A percentile compares a stretch with the other conserved stretches of the same genome.
Evolutionary conservation across 2,888 invertebrate genomes (phyloP).

Genomic region (Pyralis farinalis): DNA sequence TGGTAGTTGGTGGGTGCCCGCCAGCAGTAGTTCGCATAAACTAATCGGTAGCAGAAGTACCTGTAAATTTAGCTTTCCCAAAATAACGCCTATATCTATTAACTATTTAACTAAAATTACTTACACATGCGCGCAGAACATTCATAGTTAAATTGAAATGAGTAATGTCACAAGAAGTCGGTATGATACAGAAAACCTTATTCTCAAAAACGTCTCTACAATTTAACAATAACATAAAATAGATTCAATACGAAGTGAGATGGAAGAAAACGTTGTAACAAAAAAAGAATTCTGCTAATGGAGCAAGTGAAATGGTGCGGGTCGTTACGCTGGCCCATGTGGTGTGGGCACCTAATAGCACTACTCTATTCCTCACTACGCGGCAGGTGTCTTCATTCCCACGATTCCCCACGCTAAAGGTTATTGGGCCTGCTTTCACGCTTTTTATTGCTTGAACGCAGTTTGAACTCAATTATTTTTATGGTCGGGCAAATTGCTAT

Average conservation of each 20-base stretch:
- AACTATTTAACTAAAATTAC: too few relatives aligned
- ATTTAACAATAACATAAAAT: too few relatives aligned
- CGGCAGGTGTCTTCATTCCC: constrained; percentile 66
- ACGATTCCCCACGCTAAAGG: constrained; percentile 68
- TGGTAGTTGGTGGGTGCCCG: too few relatives aligned
- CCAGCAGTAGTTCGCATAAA: too few relatives aligned
- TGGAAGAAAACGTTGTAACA: constrained; percentile 23
- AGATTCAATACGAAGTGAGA: constrained; percentile 2
- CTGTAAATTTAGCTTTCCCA: too few relatives aligned
- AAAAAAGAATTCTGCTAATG: constrained; percentile 47
- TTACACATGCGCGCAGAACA: too few relatives aligned
- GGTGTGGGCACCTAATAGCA: constrained; percentile 66
- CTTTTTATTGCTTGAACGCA: constrained; percentile 79
- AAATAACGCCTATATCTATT: too few relatives aligned
- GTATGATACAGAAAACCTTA: too few relatives aligned
- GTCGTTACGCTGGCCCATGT: constrained; percentile 61
- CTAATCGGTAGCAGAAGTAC: too few relatives aligned
- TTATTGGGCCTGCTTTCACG: constrained; percentile 77
- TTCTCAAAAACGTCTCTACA: too few relatives aligned
- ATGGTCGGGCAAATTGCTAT: constrained; percentile 77
- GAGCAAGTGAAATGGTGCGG: constrained; percentile 52
- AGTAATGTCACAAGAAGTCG: too few relatives aligned
- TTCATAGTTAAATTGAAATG: too few relatives aligned
- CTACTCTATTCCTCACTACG: constrained; percentile 68
- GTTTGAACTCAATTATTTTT: constrained; percentile 81